Evolutionary conservation across 2,888 invertebrate genomes (phyloP).

Genomic region (Caenorhabditis uteleia): DNA sequence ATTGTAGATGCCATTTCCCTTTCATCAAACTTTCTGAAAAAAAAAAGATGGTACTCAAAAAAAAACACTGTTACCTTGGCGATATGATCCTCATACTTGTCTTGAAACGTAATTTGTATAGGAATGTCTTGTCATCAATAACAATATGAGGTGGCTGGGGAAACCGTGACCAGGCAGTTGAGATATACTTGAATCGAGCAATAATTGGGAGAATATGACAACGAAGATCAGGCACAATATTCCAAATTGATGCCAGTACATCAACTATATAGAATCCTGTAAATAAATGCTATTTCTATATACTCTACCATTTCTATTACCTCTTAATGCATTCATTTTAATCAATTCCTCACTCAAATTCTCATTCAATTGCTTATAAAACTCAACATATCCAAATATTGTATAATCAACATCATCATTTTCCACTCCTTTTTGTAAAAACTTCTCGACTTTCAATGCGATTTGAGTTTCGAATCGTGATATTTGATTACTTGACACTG

Average conservation of each 20-base stretch:
- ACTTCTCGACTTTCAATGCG: conserved; percentile 17
- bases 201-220: conserved; percentile 11
- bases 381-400: conserved; percentile 14
- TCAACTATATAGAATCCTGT: conserved; percentile 17
- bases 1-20: not conserved
- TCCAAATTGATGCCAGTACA: conserved; percentile 13
- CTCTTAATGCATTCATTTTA: conserved; percentile 2
- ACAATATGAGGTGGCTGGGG: conserved; percentile 17
- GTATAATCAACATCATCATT: not conserved
- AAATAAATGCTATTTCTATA: conserved; percentile 1
- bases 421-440: conserved; percentile 11
- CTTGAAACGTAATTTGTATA: too few relatives aligned
- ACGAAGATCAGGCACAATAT: conserved; percentile 5
- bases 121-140: not conserved
- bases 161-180: conserved; percentile 14
- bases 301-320: conserved; percentile 2
- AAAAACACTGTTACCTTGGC: too few relatives aligned
- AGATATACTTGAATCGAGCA: conserved; percentile 20
- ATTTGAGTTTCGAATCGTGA: conserved; percentile 10
- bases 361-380: conserved; percentile 22
- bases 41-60: not conserved
- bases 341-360: conserved; percentile 18
- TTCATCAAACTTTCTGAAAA: not conserved
- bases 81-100: too few relatives aligned
- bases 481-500: not conserved